A percentile compares a stretch with the other conserved stretches of the same genome.
These are phyloP conservation scores for Cyanoliseus patagonus DNA, from an alignment of 2,113 vertebrate genomes.

Conservation along the genomic window DNA sequence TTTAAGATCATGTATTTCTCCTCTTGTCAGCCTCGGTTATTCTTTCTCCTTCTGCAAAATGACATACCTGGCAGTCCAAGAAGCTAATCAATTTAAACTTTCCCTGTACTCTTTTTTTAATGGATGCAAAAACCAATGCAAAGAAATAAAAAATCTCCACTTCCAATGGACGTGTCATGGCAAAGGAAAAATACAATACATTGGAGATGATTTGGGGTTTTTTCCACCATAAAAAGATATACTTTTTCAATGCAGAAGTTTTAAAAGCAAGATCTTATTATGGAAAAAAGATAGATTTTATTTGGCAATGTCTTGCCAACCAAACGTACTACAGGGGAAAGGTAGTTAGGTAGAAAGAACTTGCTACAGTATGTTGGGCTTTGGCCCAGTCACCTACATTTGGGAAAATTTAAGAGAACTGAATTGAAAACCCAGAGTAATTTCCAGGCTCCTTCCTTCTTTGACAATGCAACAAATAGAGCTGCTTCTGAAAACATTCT, in stretches of 20 bases:
- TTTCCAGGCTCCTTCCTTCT: background rate
- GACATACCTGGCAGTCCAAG: background rate
- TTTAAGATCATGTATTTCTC: background rate
- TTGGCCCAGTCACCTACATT: background rate
- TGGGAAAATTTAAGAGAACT: background rate
- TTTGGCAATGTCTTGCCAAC: background rate
- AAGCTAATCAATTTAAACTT: background rate
- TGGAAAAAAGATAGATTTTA: background rate
- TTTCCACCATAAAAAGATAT: background rate
- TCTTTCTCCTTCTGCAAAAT: background rate
- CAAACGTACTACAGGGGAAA: background rate
- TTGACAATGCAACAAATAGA: background rate
- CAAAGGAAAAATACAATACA: background rate
- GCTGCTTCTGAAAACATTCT: background rate
- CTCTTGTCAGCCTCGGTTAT: background rate
- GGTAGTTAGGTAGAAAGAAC: background rate
- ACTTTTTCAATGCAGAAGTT: background rate
- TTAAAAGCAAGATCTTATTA: background rate
- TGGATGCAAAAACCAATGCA: background rate
- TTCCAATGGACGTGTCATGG: fast-evolving
- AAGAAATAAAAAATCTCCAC: background rate
- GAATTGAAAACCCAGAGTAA: background rate
- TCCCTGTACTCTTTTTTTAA: background rate
- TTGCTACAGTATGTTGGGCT: background rate
- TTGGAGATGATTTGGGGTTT: background rate